Evolutionary conservation across 2,113 vertebrate species (phyloP).

Genomic region (Apodemus speciosus): DNA sequence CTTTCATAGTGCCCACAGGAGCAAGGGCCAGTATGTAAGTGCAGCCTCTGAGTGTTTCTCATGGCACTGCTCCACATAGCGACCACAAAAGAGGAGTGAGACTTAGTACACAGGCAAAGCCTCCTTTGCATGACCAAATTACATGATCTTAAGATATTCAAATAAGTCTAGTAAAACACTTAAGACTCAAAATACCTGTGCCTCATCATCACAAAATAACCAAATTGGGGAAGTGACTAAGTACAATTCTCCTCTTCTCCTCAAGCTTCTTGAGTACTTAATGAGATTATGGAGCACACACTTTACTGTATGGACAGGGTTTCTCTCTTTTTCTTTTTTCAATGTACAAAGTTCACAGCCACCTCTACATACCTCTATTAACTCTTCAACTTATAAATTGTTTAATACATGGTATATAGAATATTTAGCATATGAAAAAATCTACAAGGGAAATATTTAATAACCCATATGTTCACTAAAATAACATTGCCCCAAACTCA

Average conservation of each 20-base stretch:
- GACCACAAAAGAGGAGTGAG: background rate
- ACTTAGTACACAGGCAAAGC: background rate
- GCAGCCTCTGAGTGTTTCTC: background rate
- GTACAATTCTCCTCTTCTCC: background rate
- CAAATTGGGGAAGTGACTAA: background rate
- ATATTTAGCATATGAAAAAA: background rate
- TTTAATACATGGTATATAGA: constrained; percentile 20
- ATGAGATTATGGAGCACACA: background rate
- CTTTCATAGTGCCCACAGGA: background rate
- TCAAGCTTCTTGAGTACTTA: background rate
- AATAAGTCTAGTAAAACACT: constrained; percentile 23
- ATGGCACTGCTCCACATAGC: background rate
- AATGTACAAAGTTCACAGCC: background rate
- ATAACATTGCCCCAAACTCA: background rate
- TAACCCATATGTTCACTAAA: background rate
- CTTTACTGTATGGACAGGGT: background rate
- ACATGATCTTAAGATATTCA: constrained; percentile 8
- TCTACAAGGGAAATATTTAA: background rate
- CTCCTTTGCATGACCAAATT: background rate
- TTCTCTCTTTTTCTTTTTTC: background rate
- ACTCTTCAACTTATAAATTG: background rate
- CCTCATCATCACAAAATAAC: background rate
- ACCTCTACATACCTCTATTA: background rate
- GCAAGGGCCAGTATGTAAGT: background rate
- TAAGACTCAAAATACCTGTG: constrained; percentile 12